Percentiles rank a stretch among this genome's conserved stretches.
phyloP scores from a whole-genome alignment of 1,140 invertebrate genomes.

The Drosophila lacertosa region DNA sequence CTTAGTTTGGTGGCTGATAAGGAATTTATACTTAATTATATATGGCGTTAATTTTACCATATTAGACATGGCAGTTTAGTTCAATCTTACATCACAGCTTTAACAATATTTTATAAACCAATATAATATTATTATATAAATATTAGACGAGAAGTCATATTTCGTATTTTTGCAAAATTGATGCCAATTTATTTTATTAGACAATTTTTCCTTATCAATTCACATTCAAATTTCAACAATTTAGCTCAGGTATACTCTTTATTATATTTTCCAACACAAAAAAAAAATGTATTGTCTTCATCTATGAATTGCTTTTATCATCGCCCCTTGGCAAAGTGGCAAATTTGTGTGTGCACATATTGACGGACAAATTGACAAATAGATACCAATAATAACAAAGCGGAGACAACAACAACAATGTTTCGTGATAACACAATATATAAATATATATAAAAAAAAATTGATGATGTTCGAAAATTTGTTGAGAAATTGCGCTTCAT shows the following conservation, averaged over 20 bases:
- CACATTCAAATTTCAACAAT: not conserved
- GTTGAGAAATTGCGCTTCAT: constrained; percentile 67
- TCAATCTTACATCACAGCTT: too few species aligned
- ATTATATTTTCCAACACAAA: constrained; percentile 4
- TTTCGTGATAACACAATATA: constrained; percentile 29
- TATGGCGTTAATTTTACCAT: too few species aligned
- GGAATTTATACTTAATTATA: too few species aligned
- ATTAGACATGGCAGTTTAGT: too few species aligned
- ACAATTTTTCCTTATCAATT: not conserved
- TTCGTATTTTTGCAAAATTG: too few species aligned
- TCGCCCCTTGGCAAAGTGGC: constrained; percentile 21
- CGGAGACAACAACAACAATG: constrained; percentile 35
- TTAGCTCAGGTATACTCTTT: not conserved
- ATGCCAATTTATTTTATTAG: not conserved
- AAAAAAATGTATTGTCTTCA: constrained; percentile 12
- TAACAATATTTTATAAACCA: too few species aligned
- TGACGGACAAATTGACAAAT: constrained; percentile 35
- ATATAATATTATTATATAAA: too few species aligned
- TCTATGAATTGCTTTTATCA: constrained; percentile 5
- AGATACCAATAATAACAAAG: constrained; percentile 30
- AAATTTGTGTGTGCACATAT: constrained; percentile 38
- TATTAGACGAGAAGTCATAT: too few species aligned
- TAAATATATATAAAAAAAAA: constrained; percentile 53
- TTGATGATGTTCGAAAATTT: constrained; percentile 76
- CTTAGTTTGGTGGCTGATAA: too few species aligned